Evolutionary conservation across 1,140 invertebrate species (phyloP), one percentile per base, ranked within the genome.

Genomic region (Apis laboriosa): DNA sequence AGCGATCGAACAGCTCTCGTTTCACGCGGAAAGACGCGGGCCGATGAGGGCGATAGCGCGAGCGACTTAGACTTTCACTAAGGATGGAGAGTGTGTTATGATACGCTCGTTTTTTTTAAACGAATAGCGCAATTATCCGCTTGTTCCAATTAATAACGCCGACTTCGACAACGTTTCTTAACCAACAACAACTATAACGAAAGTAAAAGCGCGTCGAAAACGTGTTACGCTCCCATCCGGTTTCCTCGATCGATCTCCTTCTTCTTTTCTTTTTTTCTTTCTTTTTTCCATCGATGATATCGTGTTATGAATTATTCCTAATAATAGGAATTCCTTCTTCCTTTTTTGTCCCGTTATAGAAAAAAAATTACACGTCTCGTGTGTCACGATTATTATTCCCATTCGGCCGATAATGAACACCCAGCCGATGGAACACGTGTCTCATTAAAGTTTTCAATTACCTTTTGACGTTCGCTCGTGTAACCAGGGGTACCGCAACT

Each of bases 101-200:
- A 87, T 83, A 79, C 72, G 15, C 74, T 82, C 84, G 53, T 83
- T 43, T 4, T 43, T 7, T 43, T 43, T 87, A 79, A 67, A 56
- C 9, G 43, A 66, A 43, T 55, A 43, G 49, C 51, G 17, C 72
- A 87, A 86, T 86, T 83, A 61, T 55, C 8, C 5, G 60, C 66
- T 3, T 49, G 74, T 67, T 79, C 58, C 83, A 79, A 86, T 87
- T 83, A 77, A 24, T 21, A 24, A 55, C 61, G 43, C 49, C 28
- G 34, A 7, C 34, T 76, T 78, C 77, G 77, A 75, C 56, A 51
- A 56, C 61, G 24, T 60, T 15, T 28, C 55, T 34, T 34, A 34
- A 34, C 28, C 28, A 34, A 1, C 28, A 19, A 77, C 71, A 66
- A 61, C 58, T 24, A 24, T 0, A 60, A 53, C 60, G 64, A 87